These are phyloP conservation scores for Equus quagga DNA, from an alignment of 2,113 vertebrate species.

Conservation along the genomic window DNA sequence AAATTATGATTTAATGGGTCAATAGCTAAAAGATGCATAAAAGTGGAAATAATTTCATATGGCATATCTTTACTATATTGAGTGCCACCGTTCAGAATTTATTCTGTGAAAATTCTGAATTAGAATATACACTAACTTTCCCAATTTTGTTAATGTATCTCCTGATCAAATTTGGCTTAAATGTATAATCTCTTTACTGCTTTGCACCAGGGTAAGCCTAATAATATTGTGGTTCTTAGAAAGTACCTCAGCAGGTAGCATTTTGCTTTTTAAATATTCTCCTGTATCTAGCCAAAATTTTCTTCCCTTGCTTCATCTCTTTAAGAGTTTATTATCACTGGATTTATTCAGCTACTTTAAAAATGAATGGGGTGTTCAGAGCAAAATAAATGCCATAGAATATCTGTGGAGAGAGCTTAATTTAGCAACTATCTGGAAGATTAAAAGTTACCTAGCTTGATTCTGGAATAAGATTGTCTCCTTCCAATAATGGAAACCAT, in stretches of 20 bases:
- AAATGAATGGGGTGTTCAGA: constrained; percentile 56
- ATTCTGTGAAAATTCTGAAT: constrained; percentile 62
- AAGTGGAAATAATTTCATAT: neutral
- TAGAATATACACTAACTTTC: neutral
- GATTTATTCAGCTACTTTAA: constrained; percentile 61
- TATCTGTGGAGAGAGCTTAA: constrained; percentile 42
- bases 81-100: constrained; percentile 38
- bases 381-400: constrained; percentile 60
- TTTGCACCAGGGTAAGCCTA: neutral
- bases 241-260: neutral
- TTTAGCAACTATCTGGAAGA: constrained; percentile 64
- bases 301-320: neutral
- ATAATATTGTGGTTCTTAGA: neutral
- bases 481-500: constrained; percentile 62
- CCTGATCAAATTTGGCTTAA: constrained; percentile 41
- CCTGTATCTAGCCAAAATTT: neutral
- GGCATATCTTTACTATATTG: neutral
- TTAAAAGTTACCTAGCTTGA: constrained; percentile 52
- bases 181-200: neutral
- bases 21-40: neutral
- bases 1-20: constrained; percentile 30
- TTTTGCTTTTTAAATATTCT: constrained; percentile 22
- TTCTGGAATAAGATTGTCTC: constrained; percentile 54
- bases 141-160: neutral
- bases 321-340: constrained; percentile 55